These are phyloP conservation scores for Periphyllus acericola DNA, from an alignment of 2,888 invertebrate species.

Conservation along the genomic window DNA sequence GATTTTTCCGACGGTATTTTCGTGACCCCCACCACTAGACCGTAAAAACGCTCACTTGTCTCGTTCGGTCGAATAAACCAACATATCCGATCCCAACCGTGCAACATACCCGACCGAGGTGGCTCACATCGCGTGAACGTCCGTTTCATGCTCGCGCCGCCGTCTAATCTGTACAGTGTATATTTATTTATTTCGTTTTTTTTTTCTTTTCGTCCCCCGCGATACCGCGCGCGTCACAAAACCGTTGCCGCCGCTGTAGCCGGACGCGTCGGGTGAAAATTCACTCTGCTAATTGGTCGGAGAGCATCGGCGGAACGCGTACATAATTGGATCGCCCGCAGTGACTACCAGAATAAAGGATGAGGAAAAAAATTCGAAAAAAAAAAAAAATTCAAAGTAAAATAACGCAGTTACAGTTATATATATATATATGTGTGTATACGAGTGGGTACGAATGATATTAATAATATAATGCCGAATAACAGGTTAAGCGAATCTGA, in stretches of 20 bases:
- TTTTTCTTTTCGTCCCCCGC: too few relatives aligned
- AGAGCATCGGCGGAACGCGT: neutral
- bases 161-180: too few relatives aligned
- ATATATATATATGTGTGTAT: neutral
- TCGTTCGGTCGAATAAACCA: neutral
- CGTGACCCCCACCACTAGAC: neutral
- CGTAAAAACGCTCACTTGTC: neutral
- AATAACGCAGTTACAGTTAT: neutral
- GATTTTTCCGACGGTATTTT: neutral
- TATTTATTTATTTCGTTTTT: too few relatives aligned
- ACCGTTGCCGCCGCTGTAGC: neutral
- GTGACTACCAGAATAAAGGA: neutral
- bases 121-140: neutral
- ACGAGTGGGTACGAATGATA: too few relatives aligned
- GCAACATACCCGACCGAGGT: neutral
- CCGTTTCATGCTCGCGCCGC: too few relatives aligned
- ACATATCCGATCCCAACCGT: too few relatives aligned
- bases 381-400: neutral
- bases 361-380: too few relatives aligned
- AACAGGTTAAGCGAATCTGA: conserved; percentile 40
- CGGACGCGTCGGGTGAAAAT: neutral
- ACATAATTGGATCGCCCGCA: conserved; percentile 35
- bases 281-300: conserved; percentile 15
- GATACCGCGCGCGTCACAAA: neutral
- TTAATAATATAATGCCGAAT: neutral